These are phyloP conservation scores for Scarus forsteni DNA, from an alignment of 2,797 vertebrate genomes.

Conservation along the genomic window DNA sequence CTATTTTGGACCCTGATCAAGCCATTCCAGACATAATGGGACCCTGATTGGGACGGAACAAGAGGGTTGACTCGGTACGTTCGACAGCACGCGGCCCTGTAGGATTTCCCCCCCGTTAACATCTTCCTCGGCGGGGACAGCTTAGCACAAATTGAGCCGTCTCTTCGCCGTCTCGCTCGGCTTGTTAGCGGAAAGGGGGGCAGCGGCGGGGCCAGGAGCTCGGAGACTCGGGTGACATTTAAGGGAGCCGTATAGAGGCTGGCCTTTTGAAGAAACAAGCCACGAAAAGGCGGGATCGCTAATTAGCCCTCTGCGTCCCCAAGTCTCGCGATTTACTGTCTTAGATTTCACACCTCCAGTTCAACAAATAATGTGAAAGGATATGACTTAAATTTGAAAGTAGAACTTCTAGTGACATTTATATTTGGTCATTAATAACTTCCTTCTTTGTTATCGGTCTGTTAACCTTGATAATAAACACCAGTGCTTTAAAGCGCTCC, in stretches of 20 bases:
- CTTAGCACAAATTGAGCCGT: conserved; percentile 77
- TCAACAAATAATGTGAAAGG: conserved; percentile 67
- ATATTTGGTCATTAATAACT: conserved; percentile 21
- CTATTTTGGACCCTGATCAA: conserved; percentile 39
- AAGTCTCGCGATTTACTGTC: conserved; percentile 68
- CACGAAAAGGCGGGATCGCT: conserved; percentile 68
- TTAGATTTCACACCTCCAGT: conserved; percentile 70
- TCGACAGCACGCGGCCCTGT: conserved; percentile 31
- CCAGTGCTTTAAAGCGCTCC: background rate
- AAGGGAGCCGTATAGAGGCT: conserved; percentile 69
- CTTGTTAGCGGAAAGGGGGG: conserved; percentile 70
- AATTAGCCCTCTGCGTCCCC: conserved; percentile 75
- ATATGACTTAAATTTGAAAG: conserved; percentile 52
- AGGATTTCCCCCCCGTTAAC: conserved; percentile 64
- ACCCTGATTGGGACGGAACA: conserved; percentile 37
- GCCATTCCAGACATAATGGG: conserved; percentile 36
- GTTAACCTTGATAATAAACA: conserved; percentile 25
- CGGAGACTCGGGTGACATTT: conserved; percentile 82
- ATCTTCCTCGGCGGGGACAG: conserved; percentile 65
- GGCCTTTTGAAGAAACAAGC: conserved; percentile 80
- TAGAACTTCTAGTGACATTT: conserved; percentile 53
- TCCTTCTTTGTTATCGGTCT: conserved; percentile 19
- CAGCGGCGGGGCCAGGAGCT: conserved; percentile 64
- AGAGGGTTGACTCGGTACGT: conserved; percentile 44
- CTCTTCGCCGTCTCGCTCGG: conserved; percentile 60